Conservation (phyloP, 2,888 invertebrate genomes). For the Candidula unifasciata region DNA sequence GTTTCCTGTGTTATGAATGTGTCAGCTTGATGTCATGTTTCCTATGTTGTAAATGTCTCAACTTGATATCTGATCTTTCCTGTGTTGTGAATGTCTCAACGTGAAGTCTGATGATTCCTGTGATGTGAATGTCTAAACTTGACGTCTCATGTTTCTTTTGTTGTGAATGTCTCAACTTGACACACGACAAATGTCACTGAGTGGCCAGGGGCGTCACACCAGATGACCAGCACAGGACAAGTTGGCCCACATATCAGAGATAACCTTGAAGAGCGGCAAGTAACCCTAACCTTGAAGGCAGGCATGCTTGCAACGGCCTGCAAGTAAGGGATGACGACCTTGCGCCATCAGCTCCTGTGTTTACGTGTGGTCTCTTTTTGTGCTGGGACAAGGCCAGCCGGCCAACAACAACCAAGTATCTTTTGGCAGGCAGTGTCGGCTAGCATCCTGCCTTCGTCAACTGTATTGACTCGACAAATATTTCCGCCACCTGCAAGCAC, state of each 20-base stretch:
- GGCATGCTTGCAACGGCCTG: not conserved
- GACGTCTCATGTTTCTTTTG: too few relatives aligned
- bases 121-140: too few relatives aligned
- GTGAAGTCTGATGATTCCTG: too few relatives aligned
- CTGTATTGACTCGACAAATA: slow-evolving; percentile 6
- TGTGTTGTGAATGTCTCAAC: too few relatives aligned
- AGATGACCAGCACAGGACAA: not conserved
- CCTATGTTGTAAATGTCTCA: too few relatives aligned
- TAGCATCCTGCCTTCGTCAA: not conserved
- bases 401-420: not conserved
- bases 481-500: not conserved
- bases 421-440: not conserved
- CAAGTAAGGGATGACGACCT: not conserved
- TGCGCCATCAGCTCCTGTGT: not conserved
- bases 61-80: too few relatives aligned
- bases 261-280: not conserved
- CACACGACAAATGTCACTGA: too few relatives aligned
- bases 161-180: too few relatives aligned
- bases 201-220: too few relatives aligned
- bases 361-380: not conserved
- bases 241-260: not conserved
- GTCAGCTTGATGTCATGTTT: too few relatives aligned
- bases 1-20: too few relatives aligned
- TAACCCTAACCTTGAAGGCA: too few relatives aligned
- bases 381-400: not conserved